Evolutionary conservation across 92 coral and sea anemone genomes (phyloP), one percentile per base, ranked within the genome.

Genomic region (Heliopora coerulea): DNA sequence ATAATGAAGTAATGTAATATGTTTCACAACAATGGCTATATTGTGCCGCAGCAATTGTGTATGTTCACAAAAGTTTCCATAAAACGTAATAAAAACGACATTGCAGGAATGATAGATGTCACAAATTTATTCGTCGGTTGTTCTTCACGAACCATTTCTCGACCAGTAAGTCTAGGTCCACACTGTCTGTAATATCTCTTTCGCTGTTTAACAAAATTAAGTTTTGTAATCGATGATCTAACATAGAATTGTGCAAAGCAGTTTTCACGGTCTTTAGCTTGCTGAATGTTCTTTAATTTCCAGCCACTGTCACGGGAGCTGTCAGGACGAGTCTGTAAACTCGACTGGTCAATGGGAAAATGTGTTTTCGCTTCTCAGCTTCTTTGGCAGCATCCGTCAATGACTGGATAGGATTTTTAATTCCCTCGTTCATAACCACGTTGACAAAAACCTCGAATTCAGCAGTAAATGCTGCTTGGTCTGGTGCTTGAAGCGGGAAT

Each of bases 371-470:
- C 68, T n/a, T 62, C 68, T 62, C 68, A 33, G 68, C 68, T 61
- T 61, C 67, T 61, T 29, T 33, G 2, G 67, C 67, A 61, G 67
- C 67, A 4, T 61, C 67, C 0, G 68, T 48, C 68, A 62, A 33
- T 3, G 68, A 62, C 12, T 34, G 7, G n/a, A 62, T 33, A 6
- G 68, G 68, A n/a, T 62, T 62, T 17, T 23, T n/a, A 26, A 31
- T 31, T 33, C 68, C 68, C 34, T 62, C 49, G 26, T 64, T 64
- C 52, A 37, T 62, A 10, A 29, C 72, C 54, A 64, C 72, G 29
- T 64, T 64, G 26, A 64, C 72, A 24, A 64, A 64, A 40, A 64
- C 54, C 11, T 64, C 72, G 52, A 64, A 64, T 64, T 64, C 72
- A 19, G 72, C 49, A 64, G 54, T 1, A 64, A 64, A 64, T 30